Evolutionary conservation across 2,113 vertebrate species (phyloP).

Genomic region (Nothoprocta pentlandii): DNA sequence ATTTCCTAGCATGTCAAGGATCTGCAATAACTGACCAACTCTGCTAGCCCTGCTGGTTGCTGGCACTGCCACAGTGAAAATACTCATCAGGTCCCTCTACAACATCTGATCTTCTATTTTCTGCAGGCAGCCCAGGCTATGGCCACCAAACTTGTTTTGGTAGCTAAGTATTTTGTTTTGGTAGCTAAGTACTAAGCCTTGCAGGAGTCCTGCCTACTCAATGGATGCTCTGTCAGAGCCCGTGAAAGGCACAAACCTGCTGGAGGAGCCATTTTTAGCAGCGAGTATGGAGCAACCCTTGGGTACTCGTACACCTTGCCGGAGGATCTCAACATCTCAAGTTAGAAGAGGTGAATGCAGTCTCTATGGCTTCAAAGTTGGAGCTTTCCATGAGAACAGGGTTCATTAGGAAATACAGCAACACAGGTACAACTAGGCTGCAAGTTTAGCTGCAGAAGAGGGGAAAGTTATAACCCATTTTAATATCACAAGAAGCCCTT

Average conservation of each 20-base stretch:
- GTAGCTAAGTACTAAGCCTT: background rate
- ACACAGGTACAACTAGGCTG: background rate
- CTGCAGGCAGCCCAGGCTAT: background rate
- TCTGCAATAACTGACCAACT: background rate
- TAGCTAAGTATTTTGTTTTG: background rate
- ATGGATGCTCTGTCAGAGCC: background rate
- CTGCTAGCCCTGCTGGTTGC: background rate
- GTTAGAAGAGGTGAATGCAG: background rate
- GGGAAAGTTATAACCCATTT: background rate
- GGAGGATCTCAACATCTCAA: background rate
- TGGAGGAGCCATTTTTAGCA: background rate
- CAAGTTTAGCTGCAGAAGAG: background rate
- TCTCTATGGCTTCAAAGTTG: background rate
- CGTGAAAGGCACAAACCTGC: background rate
- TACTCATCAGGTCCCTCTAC: rapidly evolving
- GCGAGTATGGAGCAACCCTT: background rate
- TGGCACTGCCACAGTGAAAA: rapidly evolving
- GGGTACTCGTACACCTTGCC: background rate
- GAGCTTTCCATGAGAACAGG: background rate
- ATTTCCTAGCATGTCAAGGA: background rate
- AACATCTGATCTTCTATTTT: background rate
- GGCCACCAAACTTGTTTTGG: background rate
- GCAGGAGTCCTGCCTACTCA: background rate
- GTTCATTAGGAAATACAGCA: background rate
- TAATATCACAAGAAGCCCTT: background rate